phyloP scores from a whole-genome alignment of 2,113 vertebrate species.

The Hydrochoerus hydrochaeris region DNA sequence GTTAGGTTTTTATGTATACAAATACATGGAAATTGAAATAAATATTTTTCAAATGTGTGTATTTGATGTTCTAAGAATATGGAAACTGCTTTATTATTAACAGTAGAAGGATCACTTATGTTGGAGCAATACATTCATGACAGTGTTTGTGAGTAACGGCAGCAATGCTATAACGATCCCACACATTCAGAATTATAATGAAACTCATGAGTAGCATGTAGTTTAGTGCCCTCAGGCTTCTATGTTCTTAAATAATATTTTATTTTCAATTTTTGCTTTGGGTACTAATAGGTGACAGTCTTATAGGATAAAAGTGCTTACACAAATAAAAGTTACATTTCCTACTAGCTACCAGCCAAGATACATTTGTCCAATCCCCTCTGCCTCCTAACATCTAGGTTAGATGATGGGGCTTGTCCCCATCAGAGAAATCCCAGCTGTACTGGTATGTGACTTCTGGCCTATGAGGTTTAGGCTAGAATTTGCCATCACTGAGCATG shows the following conservation, averaged over 20 bases:
- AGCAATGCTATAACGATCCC: not conserved
- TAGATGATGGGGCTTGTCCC: not conserved
- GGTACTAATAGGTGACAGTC: not conserved
- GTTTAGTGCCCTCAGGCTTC: not conserved
- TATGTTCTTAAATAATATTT: not conserved
- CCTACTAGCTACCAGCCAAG: not conserved
- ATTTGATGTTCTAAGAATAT: not conserved
- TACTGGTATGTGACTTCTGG: not conserved
- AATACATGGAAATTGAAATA: constrained; percentile 38
- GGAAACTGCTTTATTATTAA: constrained; percentile 18
- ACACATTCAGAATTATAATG: not conserved
- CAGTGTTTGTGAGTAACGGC: not conserved
- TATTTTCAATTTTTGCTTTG: not conserved
- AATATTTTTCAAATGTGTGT: constrained; percentile 36
- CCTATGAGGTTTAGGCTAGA: not conserved
- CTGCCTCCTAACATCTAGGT: not conserved
- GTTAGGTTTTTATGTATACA: constrained; percentile 37
- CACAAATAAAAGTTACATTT: constrained; percentile 57
- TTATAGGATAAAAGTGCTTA: not conserved
- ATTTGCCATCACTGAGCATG: not conserved
- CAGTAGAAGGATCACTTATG: not conserved
- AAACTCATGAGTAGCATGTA: not conserved
- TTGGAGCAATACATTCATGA: not conserved
- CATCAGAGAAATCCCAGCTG: not conserved
- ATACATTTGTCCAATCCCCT: not conserved